Evolutionary conservation across 2,113 vertebrate species (phyloP).

Genomic region (Trachemys scripta): DNA sequence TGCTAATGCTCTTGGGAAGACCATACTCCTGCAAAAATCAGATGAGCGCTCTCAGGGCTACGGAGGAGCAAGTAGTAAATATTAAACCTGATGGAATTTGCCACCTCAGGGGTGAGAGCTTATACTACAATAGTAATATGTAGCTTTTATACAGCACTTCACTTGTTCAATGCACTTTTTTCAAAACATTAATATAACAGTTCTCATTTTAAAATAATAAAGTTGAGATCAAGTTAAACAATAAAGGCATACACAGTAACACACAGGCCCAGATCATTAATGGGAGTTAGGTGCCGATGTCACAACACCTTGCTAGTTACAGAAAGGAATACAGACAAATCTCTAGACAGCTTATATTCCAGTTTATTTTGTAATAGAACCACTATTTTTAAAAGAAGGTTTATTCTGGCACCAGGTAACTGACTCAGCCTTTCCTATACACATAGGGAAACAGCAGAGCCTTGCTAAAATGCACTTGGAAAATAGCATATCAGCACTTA

Average conservation of each 20-base stretch:
- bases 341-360: background rate
- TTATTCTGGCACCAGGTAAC: background rate
- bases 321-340: background rate
- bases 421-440: background rate
- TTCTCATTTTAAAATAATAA: background rate
- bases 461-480: background rate
- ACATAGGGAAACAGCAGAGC: background rate
- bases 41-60: background rate
- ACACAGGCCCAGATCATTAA: background rate
- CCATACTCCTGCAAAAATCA: fast-evolving
- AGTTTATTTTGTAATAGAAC: background rate
- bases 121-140: background rate
- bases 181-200: background rate
- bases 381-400: background rate
- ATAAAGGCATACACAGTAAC: background rate
- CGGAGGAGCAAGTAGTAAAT: background rate
- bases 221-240: background rate
- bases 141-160: background rate
- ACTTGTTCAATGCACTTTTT: background rate
- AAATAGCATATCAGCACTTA: background rate
- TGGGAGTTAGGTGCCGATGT: background rate
- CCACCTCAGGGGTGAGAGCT: background rate
- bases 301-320: background rate
- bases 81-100: background rate
- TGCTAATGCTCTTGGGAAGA: background rate